Evolutionary conservation across 2,113 vertebrate genomes (phyloP).

Genomic region (Microcebus lehilahytsara): DNA sequence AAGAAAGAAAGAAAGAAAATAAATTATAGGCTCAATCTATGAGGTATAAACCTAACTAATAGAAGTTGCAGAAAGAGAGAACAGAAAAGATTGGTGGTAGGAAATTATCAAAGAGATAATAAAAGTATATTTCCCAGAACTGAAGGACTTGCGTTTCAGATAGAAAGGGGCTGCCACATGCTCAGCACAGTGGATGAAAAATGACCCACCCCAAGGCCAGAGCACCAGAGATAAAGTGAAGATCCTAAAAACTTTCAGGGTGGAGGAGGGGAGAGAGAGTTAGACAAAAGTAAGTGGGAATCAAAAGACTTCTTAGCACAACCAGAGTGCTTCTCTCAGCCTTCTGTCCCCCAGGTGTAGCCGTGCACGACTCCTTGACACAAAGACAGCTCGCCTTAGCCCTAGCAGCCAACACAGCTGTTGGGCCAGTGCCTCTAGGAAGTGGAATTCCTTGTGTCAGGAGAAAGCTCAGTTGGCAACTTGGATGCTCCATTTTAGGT

Average conservation of each 20-base stretch:
- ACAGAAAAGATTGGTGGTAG: not conserved
- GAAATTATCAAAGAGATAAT: conserved; percentile 18
- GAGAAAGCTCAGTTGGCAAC: not conserved
- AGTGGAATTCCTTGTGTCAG: not conserved
- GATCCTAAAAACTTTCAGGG: not conserved
- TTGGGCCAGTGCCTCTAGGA: not conserved
- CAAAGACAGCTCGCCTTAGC: not conserved
- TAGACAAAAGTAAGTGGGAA: not conserved
- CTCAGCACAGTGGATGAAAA: not conserved
- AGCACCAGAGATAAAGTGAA: not conserved
- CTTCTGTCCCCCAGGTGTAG: not conserved
- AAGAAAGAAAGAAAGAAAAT: not conserved
- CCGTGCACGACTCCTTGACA: not conserved
- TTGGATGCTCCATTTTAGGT: not conserved
- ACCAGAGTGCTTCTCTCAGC: not conserved
- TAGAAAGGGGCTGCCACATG: not conserved
- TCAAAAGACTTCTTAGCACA: conserved; percentile 12
- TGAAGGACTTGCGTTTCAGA: not conserved
- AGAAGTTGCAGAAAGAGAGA: not conserved
- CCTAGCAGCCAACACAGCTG: not conserved
- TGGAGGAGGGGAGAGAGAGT: fast-evolving
- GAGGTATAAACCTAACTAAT: conserved; percentile 6
- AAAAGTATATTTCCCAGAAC: conserved; percentile 18
- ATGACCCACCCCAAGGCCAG: not conserved
- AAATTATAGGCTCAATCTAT: not conserved